Evolutionary conservation across 2,113 vertebrate genomes (phyloP), one percentile per base, ranked within the genome.

Genomic region (Paratilapia polleni): DNA sequence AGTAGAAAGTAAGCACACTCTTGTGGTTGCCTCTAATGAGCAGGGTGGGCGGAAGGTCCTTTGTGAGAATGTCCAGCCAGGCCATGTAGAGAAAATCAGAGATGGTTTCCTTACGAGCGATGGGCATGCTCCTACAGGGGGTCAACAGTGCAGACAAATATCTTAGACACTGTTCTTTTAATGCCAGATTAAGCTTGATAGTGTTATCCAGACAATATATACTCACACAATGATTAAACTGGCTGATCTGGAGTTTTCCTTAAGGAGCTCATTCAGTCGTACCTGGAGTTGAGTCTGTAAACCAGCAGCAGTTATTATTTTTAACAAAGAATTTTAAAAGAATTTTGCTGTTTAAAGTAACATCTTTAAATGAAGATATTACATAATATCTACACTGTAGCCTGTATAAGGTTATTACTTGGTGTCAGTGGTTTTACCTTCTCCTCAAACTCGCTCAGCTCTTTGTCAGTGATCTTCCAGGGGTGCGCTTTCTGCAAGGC

Each of bases 1-100:
- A 99, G 92, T 99, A 99, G 95, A 99, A 99, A 19, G 98, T 99
- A 38, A 99, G 95, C 58, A 99, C 98, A 8, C 97, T 99, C 96
- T 98, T 98, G 95, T 99, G 98, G 94, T 99, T 99, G 82, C 98
- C 98, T 93, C 98, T 96, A 75, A 99, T 96, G 90, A 99, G 96
- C 89, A 99, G 83, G 54, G 96, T 93, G 31, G 98, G 98, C 89
- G 98, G 98, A 56, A 99, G 97, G 84, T 99, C 97, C 89, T 97
- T 97, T 4, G 97, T 97, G 86, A 99, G 97, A 59, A 95, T 94
- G 92, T 99, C 98, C 91, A 99, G 87, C 98, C 98, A 99, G 80
- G 98, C 96, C 98, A 99, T 97, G 88, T 99, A 99, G 68, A 99
- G 95, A 89, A 97, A 95, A 86, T 99, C 98, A 5, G 98, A 99